These are phyloP conservation scores for Vanacampus margaritifer DNA, from an alignment of 2,113 vertebrate genomes.

Conservation along the genomic window DNA sequence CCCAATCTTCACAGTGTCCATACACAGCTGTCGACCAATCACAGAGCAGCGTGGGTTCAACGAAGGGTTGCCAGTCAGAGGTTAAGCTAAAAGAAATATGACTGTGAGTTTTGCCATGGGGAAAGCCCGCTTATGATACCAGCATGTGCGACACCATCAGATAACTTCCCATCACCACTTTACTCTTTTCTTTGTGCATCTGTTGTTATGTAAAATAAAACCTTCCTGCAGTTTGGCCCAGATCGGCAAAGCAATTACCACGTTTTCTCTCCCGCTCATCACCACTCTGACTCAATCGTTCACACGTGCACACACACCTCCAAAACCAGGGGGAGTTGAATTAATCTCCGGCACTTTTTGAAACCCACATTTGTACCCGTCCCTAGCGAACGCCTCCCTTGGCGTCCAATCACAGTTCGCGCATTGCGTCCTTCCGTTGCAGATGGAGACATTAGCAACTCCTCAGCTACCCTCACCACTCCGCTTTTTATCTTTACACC, in stretches of 20 bases:
- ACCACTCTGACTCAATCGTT: slow-evolving; percentile 40
- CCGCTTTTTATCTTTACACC: background rate
- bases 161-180: slow-evolving; percentile 10
- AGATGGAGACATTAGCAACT: slow-evolving; percentile 30
- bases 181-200: slow-evolving; percentile 17
- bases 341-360: slow-evolving; percentile 63
- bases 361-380: slow-evolving; percentile 48
- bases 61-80: slow-evolving; percentile 26
- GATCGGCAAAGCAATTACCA: slow-evolving; percentile 49
- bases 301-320: slow-evolving; percentile 43
- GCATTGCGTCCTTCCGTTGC: slow-evolving; percentile 32
- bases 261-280: slow-evolving; percentile 55
- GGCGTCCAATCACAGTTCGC: slow-evolving; percentile 35
- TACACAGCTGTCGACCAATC: slow-evolving; percentile 40
- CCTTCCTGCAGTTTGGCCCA: slow-evolving; percentile 40
- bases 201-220: slow-evolving; percentile 40
- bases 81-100: slow-evolving; percentile 62
- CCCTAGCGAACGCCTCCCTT: slow-evolving; percentile 45
- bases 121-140: slow-evolving; percentile 16
- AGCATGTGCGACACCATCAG: slow-evolving; percentile 1
- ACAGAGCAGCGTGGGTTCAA: slow-evolving; percentile 38
- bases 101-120: slow-evolving; percentile 19
- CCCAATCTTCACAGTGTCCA: slow-evolving; percentile 21
- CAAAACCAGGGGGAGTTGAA: slow-evolving; percentile 55
- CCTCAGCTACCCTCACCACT: slow-evolving; percentile 13